Percentiles rank a stretch among this genome's conserved stretches.
These are phyloP conservation scores for Ligdia adustata DNA, from an alignment of 2,888 invertebrate species.

Conservation along the genomic window DNA sequence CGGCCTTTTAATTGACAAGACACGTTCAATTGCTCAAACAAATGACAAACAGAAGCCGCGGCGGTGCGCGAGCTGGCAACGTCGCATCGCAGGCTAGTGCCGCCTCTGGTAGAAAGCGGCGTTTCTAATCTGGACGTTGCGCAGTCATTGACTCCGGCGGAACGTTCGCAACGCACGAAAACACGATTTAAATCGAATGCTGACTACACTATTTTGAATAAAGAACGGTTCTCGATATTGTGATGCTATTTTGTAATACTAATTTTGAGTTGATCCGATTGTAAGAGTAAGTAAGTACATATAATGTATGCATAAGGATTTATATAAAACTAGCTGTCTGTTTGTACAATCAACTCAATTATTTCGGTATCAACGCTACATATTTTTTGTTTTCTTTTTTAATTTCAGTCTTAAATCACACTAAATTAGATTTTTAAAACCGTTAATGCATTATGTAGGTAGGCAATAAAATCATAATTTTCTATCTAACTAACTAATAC, in stretches of 20 bases:
- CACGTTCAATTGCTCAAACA: constrained; percentile 29
- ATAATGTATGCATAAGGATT: too few species aligned
- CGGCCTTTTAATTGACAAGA: constrained; percentile 26
- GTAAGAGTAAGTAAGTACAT: too few species aligned
- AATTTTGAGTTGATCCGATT: too few species aligned
- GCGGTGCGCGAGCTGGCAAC: constrained; percentile 64
- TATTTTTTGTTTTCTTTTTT: too few species aligned
- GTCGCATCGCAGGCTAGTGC: constrained; percentile 60
- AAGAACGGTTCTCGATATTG: constrained; percentile 21
- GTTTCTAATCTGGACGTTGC: constrained; percentile 78
- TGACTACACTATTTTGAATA: constrained; percentile 35
- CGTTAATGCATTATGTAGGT: too few species aligned
- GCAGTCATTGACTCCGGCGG: constrained; percentile 78
- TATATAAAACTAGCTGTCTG: too few species aligned
- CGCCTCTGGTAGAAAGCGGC: constrained; percentile 77
- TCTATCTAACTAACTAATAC: too few species aligned
- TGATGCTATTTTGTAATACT: constrained; percentile 6
- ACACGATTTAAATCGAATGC: constrained; percentile 39
- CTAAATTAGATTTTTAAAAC: too few species aligned
- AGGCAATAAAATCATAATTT: too few species aligned
- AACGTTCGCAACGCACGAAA: constrained; percentile 45
- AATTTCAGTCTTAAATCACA: too few species aligned
- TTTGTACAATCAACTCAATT: too few species aligned
- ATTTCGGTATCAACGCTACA: too few species aligned
- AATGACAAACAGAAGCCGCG: constrained; percentile 41